These are phyloP conservation scores for Sinosuthora webbiana DNA, from an alignment of 2,113 vertebrate genomes.

Conservation along the genomic window DNA sequence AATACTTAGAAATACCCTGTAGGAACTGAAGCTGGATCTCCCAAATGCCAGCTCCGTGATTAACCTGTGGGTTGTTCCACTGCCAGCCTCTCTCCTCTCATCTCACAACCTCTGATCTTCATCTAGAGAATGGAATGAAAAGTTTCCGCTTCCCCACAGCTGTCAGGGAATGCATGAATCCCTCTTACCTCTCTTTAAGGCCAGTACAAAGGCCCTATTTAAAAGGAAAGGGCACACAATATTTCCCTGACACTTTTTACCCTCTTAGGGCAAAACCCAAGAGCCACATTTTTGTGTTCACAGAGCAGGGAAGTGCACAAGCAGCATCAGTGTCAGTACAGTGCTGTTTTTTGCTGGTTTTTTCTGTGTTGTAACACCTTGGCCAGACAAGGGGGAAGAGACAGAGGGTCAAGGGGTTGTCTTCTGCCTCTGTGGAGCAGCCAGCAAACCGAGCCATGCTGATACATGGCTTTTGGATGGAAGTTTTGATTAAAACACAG, in stretches of 20 bases:
- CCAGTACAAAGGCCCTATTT: background rate
- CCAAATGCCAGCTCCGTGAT: background rate
- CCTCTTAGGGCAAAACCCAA: background rate
- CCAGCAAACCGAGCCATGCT: background rate
- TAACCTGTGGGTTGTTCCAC: background rate
- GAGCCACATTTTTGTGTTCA: background rate
- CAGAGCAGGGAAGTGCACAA: background rate
- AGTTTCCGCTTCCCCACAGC: background rate
- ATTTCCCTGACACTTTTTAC: background rate
- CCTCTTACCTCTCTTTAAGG: background rate
- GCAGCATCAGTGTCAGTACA: background rate
- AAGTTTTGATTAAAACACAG: background rate
- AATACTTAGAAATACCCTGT: background rate
- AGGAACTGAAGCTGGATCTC: background rate
- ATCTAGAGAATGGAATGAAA: background rate
- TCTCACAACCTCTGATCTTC: background rate
- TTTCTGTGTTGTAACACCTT: background rate
- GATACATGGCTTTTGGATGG: background rate
- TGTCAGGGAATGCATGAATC: background rate
- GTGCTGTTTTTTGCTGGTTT: accelerated
- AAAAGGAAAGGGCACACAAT: background rate
- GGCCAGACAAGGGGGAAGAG: background rate
- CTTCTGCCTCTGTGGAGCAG: background rate
- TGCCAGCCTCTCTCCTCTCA: background rate
- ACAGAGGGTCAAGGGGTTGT: background rate